These are phyloP conservation scores for Gambusia yucatana DNA, from an alignment of 2,797 vertebrate species.

Conservation along the genomic window DNA sequence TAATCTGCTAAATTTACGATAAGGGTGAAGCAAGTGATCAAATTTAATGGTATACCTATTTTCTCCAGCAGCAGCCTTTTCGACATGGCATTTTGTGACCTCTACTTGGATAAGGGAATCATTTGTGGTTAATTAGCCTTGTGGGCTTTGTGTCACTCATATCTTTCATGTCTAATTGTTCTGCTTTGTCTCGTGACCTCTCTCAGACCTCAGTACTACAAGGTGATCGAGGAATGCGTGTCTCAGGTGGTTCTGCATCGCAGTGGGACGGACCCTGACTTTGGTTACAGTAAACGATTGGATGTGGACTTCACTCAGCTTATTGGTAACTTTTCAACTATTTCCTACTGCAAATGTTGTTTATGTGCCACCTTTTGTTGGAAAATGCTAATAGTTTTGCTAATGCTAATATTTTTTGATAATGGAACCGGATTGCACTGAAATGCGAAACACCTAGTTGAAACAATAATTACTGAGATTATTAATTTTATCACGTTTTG, in stretches of 20 bases:
- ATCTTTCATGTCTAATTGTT: constrained; percentile 68
- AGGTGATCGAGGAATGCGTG: constrained; percentile 96
- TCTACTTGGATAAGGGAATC: constrained; percentile 70
- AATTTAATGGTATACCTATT: constrained; percentile 74
- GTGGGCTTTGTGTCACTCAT: constrained; percentile 70
- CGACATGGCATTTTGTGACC: constrained; percentile 77
- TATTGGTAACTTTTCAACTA: constrained; percentile 80
- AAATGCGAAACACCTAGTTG: too few species aligned
- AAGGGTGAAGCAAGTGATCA: constrained; percentile 72
- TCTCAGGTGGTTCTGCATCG: constrained; percentile 95
- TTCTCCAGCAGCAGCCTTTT: constrained; percentile 57
- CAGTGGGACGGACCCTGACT: constrained; percentile 95
- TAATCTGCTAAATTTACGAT: constrained; percentile 79
- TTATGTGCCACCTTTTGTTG: background rate
- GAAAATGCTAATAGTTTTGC: background rate
- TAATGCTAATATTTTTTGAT: background rate
- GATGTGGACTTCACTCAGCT: constrained; percentile 94
- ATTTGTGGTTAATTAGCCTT: constrained; percentile 75
- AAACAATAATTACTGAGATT: too few species aligned
- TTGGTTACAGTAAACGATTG: constrained; percentile 90
- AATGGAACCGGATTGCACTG: too few species aligned
- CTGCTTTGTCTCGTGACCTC: constrained; percentile 57
- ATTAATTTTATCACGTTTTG: too few species aligned
- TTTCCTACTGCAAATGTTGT: background rate
- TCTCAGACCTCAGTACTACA: constrained; percentile 96